A percentile compares a stretch with the other conserved stretches of the same genome.
phyloP scores from a whole-genome alignment of 2,888 invertebrate species.

The Bembecia ichneumoniformis region DNA sequence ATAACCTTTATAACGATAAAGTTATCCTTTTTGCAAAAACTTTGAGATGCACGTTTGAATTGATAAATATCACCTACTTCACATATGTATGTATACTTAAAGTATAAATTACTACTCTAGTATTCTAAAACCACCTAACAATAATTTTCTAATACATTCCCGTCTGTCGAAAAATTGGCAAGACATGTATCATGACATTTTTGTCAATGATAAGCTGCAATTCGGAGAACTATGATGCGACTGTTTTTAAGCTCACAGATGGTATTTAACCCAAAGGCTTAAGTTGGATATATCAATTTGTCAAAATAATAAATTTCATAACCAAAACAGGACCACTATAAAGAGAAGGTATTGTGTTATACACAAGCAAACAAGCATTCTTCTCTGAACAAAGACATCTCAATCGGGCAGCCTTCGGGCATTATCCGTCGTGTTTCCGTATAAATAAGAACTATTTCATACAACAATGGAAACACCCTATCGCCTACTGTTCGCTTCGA shows the following conservation, averaged over 20 bases:
- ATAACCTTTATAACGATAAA: conserved; percentile 38
- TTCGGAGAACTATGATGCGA: conserved; percentile 30
- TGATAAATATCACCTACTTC: no score
- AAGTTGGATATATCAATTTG: conserved; percentile 58
- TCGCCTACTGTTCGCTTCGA: conserved; percentile 38
- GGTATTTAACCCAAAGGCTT: conserved; percentile 50
- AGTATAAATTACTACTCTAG: neutral
- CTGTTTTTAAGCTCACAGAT: conserved; percentile 31
- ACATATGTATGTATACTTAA: neutral
- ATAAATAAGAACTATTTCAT: conserved; percentile 63
- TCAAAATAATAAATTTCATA: conserved; percentile 65
- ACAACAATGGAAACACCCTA: conserved; percentile 49
- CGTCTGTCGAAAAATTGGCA: neutral
- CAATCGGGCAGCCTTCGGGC: conserved; percentile 58
- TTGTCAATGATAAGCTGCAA: conserved; percentile 11
- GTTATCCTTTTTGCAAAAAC: no score
- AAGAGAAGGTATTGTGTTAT: conserved; percentile 47
- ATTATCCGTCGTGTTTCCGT: conserved; percentile 65
- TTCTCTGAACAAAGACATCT: conserved; percentile 55
- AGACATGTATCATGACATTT: neutral
- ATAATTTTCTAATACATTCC: no score
- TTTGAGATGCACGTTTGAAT: no score
- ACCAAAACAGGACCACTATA: conserved; percentile 53
- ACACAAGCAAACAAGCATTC: conserved; percentile 55
- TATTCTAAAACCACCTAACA: no score